Conservation (phyloP, 2,797 vertebrate species). For the Streptopelia turtur region DNA sequence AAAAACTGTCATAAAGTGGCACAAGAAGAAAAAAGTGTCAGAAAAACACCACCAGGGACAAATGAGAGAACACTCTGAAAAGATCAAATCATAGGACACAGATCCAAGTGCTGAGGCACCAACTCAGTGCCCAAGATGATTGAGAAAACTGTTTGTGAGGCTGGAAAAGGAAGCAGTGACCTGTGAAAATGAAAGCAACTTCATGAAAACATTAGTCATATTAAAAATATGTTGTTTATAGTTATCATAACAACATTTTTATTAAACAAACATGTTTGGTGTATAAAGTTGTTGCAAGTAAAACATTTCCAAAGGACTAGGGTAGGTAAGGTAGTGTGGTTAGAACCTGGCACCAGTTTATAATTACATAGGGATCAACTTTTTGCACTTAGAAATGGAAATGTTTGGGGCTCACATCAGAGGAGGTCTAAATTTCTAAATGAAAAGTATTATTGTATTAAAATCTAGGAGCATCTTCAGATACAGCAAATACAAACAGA, state of each 20-base stretch:
- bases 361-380: constrained; percentile 61
- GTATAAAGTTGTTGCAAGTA: constrained; percentile 46
- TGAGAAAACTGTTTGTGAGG: constrained; percentile 52
- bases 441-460: constrained; percentile 72
- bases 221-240: constrained; percentile 77
- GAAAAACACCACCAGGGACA: constrained; percentile 42
- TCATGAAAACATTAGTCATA: constrained; percentile 70
- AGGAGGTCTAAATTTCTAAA: constrained; percentile 59
- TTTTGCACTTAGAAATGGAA: constrained; percentile 70
- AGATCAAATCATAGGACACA: neutral
- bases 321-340: constrained; percentile 68
- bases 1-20: constrained; percentile 27
- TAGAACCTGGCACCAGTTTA: constrained; percentile 54
- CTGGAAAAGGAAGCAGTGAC: constrained; percentile 61
- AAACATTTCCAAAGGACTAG: constrained; percentile 54
- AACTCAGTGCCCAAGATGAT: neutral
- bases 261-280: constrained; percentile 75
- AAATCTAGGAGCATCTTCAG: constrained; percentile 70
- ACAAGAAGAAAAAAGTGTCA: constrained; percentile 35
- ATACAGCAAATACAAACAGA: constrained; percentile 57
- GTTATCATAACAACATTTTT: constrained; percentile 74
- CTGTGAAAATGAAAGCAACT: constrained; percentile 72
- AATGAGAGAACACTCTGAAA: constrained; percentile 21
- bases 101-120: neutral
- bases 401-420: constrained; percentile 47